These are phyloP conservation scores for Seriola dumerili DNA, from an alignment of 2,113 vertebrate species.

Conservation along the genomic window DNA sequence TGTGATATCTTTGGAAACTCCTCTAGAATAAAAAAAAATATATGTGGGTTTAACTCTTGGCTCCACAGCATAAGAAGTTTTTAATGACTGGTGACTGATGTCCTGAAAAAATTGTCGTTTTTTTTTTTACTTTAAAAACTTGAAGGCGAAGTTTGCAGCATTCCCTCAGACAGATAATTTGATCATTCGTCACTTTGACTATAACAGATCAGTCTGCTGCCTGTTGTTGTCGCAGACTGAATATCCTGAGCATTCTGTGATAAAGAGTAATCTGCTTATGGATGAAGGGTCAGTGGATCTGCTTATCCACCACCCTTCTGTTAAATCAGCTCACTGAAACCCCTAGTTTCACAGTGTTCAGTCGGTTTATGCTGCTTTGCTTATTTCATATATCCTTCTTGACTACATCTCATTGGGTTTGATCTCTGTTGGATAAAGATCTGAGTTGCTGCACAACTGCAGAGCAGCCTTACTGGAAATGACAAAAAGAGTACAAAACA, in stretches of 20 bases:
- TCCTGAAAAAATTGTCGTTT: not conserved
- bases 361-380: slow-evolving; percentile 10
- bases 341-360: slow-evolving; percentile 55
- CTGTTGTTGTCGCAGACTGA: slow-evolving; percentile 44
- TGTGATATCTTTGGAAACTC: not conserved
- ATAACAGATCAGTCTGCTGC: slow-evolving; percentile 40
- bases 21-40: not conserved
- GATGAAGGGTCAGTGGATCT: slow-evolving; percentile 66
- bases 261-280: slow-evolving; percentile 80
- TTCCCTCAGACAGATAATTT: slow-evolving; percentile 16
- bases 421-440: not conserved
- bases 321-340: slow-evolving; percentile 66
- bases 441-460: slow-evolving; percentile 7
- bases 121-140: not conserved
- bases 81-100: not conserved
- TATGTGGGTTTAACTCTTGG: not conserved
- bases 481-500: slow-evolving; percentile 18
- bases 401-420: not conserved
- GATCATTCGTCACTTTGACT: slow-evolving; percentile 55
- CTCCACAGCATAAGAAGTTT: not conserved
- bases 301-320: slow-evolving; percentile 77
- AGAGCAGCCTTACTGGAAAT: slow-evolving; percentile 67
- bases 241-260: slow-evolving; percentile 66
- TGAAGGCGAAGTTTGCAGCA: not conserved
- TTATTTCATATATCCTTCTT: slow-evolving; percentile 13